Evolutionary conservation across 2,888 invertebrate species (phyloP).

Genomic region (Nomada lathburiana): DNA sequence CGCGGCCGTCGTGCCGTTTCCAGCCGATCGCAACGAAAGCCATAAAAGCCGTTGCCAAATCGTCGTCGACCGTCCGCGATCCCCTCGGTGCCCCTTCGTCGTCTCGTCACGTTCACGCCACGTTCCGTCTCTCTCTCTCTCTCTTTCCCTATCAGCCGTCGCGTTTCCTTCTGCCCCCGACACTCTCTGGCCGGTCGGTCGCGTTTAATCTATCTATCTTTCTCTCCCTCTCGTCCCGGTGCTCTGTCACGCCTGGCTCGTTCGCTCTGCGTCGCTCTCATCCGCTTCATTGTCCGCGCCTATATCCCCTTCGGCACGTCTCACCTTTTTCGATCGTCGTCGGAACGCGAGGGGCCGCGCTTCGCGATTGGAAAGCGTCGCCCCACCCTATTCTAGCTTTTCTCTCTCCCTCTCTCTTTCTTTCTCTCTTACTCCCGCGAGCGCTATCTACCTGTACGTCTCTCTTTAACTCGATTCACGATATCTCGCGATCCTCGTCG

Average conservation of each 20-base stretch:
- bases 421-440: not conserved
- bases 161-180: conserved; percentile 52
- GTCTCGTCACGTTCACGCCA: conserved; percentile 68
- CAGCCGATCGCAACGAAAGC: conserved; percentile 73
- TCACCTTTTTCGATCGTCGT: conserved; percentile 79
- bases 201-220: conserved; percentile 39
- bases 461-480: conserved; percentile 31
- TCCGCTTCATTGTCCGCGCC: conserved; percentile 77
- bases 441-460: conserved; percentile 1
- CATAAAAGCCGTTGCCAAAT: conserved; percentile 80
- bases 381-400: conserved; percentile 62
- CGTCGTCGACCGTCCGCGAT: conserved; percentile 69
- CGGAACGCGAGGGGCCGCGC: conserved; percentile 66
- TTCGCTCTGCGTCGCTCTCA: conserved; percentile 58
- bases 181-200: conserved; percentile 28
- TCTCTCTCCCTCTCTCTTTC: conserved; percentile 10
- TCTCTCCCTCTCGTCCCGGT: not conserved
- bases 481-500: conserved; percentile 35
- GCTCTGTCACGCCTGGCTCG: conserved; percentile 31
- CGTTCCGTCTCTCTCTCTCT: conserved; percentile 39
- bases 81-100: conserved; percentile 65
- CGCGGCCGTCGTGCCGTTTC: conserved; percentile 40
- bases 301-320: conserved; percentile 78
- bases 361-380: conserved; percentile 72
- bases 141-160: conserved; percentile 14